Percentiles rank a stretch among this genome's conserved stretches.
These are phyloP conservation scores for Epinotia nisella DNA, from an alignment of 2,888 invertebrate genomes.

Conservation along the genomic window DNA sequence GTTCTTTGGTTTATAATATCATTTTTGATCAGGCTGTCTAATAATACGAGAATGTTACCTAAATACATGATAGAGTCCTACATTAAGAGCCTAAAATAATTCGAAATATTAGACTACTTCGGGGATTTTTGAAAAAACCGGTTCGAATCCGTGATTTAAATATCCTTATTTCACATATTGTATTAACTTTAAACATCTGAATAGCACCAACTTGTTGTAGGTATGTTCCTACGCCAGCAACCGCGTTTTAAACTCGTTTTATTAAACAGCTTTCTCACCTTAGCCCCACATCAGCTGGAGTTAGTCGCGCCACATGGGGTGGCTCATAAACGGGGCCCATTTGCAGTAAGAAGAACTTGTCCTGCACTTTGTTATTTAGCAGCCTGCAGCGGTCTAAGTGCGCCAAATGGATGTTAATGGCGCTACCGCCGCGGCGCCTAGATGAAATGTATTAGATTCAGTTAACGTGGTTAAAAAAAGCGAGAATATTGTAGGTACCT, in stretches of 20 bases:
- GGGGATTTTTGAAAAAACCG: no score
- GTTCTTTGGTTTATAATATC: no score
- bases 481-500: conserved; percentile 53
- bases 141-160: no score
- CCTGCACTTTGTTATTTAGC: conserved; percentile 60
- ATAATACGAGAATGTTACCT: no score
- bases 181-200: no score
- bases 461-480: conserved; percentile 46
- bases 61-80: no score
- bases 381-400: conserved; percentile 55
- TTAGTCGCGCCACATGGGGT: conserved; percentile 40
- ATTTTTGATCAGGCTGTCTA: no score
- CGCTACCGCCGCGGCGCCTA: conserved; percentile 30
- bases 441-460: conserved; percentile 37
- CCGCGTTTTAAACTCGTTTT: background rate
- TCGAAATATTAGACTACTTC: no score
- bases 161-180: no score
- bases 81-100: no score
- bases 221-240: no score
- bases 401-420: conserved; percentile 63
- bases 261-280: conserved; percentile 8
- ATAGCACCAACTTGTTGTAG: no score
- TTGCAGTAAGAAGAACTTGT: conserved; percentile 46
- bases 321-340: conserved; percentile 45
- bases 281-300: conserved; percentile 33